Percentiles rank a stretch among this genome's conserved stretches.
Conservation (phyloP, 2,113 vertebrate genomes). For the Leiothrix lutea region DNA sequence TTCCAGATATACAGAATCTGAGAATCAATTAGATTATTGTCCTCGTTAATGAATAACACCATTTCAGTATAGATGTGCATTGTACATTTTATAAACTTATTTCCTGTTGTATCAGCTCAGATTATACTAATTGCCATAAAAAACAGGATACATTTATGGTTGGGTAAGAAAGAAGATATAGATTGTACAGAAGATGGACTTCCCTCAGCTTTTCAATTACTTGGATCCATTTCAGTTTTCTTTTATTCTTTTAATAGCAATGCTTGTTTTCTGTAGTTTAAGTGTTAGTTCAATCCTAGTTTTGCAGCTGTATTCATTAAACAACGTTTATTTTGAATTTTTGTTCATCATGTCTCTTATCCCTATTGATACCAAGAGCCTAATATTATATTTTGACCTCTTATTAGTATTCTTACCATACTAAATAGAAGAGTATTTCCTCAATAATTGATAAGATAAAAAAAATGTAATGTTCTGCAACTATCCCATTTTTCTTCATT, state of each 20-base stretch:
- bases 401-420: constrained; percentile 37
- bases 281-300: neutral
- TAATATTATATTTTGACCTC: neutral
- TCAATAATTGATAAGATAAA: constrained; percentile 70
- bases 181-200: neutral
- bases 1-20: neutral
- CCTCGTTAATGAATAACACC: neutral
- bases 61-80: neutral
- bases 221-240: neutral
- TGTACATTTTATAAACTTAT: neutral
- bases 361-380: neutral
- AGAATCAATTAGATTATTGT: neutral
- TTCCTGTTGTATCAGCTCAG: neutral
- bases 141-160: neutral
- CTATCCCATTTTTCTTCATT: constrained; percentile 57
- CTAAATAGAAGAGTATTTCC: constrained; percentile 24
- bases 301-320: neutral
- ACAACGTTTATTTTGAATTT: neutral
- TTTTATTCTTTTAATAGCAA: neutral
- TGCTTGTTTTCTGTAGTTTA: neutral
- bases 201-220: neutral
- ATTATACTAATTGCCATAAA: neutral
- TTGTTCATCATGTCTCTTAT: neutral
- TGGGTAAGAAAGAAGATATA: neutral
- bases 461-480: constrained; percentile 50